Conservation (phyloP, 1,140 invertebrate genomes). For the Zophobas morio region DNA sequence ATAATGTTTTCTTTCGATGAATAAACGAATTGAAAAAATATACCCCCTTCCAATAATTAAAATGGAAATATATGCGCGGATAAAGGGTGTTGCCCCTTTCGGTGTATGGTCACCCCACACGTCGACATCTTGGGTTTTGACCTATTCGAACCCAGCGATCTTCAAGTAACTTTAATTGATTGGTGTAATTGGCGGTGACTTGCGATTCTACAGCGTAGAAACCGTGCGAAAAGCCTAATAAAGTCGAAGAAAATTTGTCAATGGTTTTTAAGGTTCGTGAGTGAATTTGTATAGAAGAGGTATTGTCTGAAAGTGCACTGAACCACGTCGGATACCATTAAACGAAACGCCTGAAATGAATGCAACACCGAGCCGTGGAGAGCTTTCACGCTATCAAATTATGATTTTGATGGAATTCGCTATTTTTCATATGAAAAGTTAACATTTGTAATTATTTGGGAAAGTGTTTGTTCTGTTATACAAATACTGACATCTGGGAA, state of each 20-base stretch:
- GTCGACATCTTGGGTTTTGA: neutral
- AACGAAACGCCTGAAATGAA: neutral
- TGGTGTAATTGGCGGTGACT: too few species aligned
- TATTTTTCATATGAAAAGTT: neutral
- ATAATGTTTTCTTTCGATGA: too few species aligned
- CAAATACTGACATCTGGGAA: constrained; percentile 8
- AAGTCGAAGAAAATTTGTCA: constrained; percentile 8
- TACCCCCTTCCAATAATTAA: neutral
- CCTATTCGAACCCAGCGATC: neutral
- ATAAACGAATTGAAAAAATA: neutral
- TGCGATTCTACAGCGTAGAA: neutral
- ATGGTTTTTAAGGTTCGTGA: constrained; percentile 14
- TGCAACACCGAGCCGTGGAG: neutral
- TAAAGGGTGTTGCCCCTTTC: neutral
- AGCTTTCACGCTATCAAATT: neutral
- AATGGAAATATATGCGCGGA: neutral
- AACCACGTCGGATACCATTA: neutral
- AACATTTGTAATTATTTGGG: constrained; percentile 1
- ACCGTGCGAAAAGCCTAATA: constrained; percentile 1
- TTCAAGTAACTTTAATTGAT: too few species aligned
- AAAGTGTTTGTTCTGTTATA: constrained; percentile 7
- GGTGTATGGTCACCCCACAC: neutral
- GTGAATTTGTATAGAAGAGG: neutral
- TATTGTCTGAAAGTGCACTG: neutral
- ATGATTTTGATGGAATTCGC: neutral